Evolutionary conservation across 2,113 vertebrate species (phyloP), one percentile per base, ranked within the genome.

Genomic region (Psettodes erumei): DNA sequence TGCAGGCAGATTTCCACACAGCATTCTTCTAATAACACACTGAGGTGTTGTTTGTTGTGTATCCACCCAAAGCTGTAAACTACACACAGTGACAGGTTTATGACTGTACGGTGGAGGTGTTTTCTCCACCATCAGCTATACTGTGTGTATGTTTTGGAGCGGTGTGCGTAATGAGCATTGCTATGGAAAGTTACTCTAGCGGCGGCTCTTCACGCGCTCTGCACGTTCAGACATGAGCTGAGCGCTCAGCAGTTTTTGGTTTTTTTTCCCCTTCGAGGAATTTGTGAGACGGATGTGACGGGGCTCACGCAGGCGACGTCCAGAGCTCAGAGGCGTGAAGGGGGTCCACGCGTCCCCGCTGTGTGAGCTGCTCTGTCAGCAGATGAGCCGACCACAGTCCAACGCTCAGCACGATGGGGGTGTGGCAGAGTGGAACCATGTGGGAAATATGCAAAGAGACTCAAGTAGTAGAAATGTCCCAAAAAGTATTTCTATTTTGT

Each of bases 231-330:
- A 86, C 67, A 51, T 38, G 63, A 65, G 78, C 59, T 61, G 35
- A 40, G 25, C 48, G 43, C 45, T 60, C 18, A 2, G 25, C 27
- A 5, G 12, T 42, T 45, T 64, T 25, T 35, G 43, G 37, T 63
- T 59, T 50, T 54, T 42, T 35, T 60, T 32, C 0, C 59, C 18
- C 28, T 2, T 23, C n/a, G 50, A 86, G 89, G 92, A 92, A 92
- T 93, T 51, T 92, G 40, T 86, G 74, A 86, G 67, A 37, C 9
- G 2, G 56, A 88, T 75, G 79, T 90, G 88, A 63, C 37, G 84
- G 18, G 70, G 60, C 59, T 86, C 81, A 81, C 82, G 47, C 71
- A 19, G 56, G 27, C 8, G 21, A 23, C 54, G 13, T 4, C 4
- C 33, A 27, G 51, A 61, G 48, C 61, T 18, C 54, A 16, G 12